These are phyloP conservation scores for Scomberomorus guttatus DNA, from an alignment of 2,797 vertebrate genomes.

Conservation along the genomic window DNA sequence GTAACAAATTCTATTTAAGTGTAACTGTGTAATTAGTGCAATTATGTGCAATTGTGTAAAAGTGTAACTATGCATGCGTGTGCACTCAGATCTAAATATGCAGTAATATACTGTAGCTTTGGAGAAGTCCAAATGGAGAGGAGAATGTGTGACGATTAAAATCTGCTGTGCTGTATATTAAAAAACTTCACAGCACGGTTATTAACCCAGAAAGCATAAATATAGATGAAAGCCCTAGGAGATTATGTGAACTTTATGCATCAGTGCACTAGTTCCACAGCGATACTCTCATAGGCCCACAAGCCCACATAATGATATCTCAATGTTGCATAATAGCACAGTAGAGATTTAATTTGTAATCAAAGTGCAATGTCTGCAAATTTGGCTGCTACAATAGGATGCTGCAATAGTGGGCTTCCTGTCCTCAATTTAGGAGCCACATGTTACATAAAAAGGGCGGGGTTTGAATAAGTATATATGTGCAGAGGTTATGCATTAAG, in stretches of 20 bases:
- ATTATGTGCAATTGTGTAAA: no score
- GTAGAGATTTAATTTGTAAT: constrained; percentile 34
- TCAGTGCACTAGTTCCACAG: constrained; percentile 27
- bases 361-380: constrained; percentile 48
- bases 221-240: constrained; percentile 40
- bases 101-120: not conserved
- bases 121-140: constrained; percentile 31
- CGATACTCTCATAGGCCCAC: not conserved
- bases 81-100: constrained; percentile 30
- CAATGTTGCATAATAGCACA: not conserved
- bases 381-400: constrained; percentile 19
- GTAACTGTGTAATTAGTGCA: no score
- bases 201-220: constrained; percentile 53
- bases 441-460: constrained; percentile 32
- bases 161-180: constrained; percentile 31
- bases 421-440: constrained; percentile 73
- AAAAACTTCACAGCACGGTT: constrained; percentile 19
- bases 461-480: constrained; percentile 42
- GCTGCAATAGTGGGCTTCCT: constrained; percentile 71
- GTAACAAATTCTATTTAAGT: constrained; percentile 1
- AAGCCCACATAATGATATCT: constrained; percentile 32
- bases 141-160: constrained; percentile 11
- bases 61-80: constrained; percentile 22
- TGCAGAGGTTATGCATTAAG: not conserved
- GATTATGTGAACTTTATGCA: constrained; percentile 32